Evolutionary conservation across 1,140 invertebrate species (phyloP).

Genomic region (Polypedilum pembai): DNA sequence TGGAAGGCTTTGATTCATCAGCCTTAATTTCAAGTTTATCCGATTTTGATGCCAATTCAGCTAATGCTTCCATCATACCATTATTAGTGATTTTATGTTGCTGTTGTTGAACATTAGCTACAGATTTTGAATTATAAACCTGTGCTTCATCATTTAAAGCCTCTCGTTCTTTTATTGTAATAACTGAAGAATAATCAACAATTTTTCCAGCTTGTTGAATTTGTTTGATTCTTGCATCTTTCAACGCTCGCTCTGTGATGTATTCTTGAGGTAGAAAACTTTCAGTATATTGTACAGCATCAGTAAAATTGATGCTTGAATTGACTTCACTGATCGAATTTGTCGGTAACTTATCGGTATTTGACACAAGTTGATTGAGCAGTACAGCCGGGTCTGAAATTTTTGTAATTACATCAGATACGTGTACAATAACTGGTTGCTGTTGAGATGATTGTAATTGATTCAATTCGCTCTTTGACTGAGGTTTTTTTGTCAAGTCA

Average conservation of each 20-base stretch:
- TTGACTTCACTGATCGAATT: neutral
- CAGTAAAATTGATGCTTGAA: slow-evolving; percentile 22
- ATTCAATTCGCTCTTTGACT: neutral
- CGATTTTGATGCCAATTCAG: slow-evolving; percentile 43
- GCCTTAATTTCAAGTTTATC: slow-evolving; percentile 38
- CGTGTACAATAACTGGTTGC: slow-evolving; percentile 36
- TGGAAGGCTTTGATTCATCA: slow-evolving; percentile 40
- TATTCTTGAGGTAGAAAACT: slow-evolving; percentile 59
- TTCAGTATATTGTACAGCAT: slow-evolving; percentile 32
- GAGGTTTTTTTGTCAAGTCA: slow-evolving; percentile 39
- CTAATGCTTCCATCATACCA: slow-evolving; percentile 44
- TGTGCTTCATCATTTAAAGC: neutral
- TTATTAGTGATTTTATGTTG: slow-evolving; percentile 36
- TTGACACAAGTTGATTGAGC: slow-evolving; percentile 41
- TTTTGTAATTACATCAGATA: slow-evolving; percentile 32
- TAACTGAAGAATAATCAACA: neutral
- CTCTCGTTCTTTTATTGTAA: neutral
- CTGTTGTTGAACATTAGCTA: neutral
- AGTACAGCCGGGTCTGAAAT: slow-evolving; percentile 33
- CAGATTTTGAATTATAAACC: neutral
- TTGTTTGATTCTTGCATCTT: slow-evolving; percentile 67
- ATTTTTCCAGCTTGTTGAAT: slow-evolving; percentile 40
- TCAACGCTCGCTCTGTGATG: slow-evolving; percentile 64
- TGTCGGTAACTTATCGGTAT: slow-evolving; percentile 40
- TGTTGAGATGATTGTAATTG: slow-evolving; percentile 23